Base-by-base conservation (phyloP, 2,797 vertebrate species). In the Siniperca undulata region DNA sequence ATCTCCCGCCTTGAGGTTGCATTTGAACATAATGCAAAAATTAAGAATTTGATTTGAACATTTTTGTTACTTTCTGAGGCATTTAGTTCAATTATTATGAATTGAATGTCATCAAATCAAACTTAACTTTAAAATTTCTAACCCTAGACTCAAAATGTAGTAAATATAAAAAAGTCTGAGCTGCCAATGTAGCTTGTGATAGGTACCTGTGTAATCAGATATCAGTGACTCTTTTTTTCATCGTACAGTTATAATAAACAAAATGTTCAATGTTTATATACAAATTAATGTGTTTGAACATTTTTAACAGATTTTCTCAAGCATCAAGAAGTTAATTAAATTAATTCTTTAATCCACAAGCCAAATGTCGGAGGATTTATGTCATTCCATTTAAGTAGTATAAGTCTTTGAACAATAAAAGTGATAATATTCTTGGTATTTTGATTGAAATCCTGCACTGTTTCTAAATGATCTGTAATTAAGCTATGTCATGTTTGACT, bases 281-380 rank as follows among this genome's bases (percentile, higher is more conserved):
- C 59, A 36, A 38, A 16, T 64, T 1, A 27, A 50, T 5, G 13
- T 40, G 56, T 69, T 48, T 70, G 7, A 34, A 36, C 22, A 36
- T 53, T 16, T 55, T 7, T n/a, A 56, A 53, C 65, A 17, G n/a
- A 69, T 64, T 68, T 64, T 78, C 42, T 75, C 46, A 80, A 61
- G 24, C 27, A 30, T 30, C 11, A 56, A 80, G 22, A 53, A 34
- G 42, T 55, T 38, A 34, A 62, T 76, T 55, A 30, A 24, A 84
- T 61, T 24, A 72, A 66, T 67, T 24, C 20, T 73, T 80, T 64
- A 69, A 67, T 84, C 60, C 72, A 84, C 67, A 67, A 67, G 60
- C 55, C 67, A 69, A 71, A 70, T 75, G 65, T 64, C 60, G 34
- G 60, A 72, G 68, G 56, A 84, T 80, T 70, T 61, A 40, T 65